Base-by-base conservation (phyloP, 92 coral and sea anemone species). In the Zoanthus sociatus region DNA sequence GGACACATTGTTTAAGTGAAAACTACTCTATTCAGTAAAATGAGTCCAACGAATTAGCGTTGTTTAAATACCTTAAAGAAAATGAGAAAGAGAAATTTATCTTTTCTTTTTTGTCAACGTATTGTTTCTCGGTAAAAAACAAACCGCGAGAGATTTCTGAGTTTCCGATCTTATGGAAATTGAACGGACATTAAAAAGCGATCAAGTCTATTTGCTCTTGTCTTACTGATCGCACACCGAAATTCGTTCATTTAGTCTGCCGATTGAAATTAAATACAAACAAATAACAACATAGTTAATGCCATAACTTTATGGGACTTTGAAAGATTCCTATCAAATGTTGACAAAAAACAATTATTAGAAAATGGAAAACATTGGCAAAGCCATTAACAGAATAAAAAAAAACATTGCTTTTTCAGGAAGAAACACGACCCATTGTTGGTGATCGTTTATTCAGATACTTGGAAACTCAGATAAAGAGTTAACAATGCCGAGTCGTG, bases 201-300 rank as follows among this genome's bases (percentile, higher is more conserved):
- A 90, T 90, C 88, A 90, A 33, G 70, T 76, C 60, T 90, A 83
- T 87, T 87, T 90, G 84, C 67, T 86, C 79, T 87, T 82, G 79
- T 67, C 30, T 66, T 78, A 78, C 67, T 83, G 84, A 87, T 86
- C 78, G 63, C 91, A 69, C 82, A 47, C 26, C 67, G 82, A 55
- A 33, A 63, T 79, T 67, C 56, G 82, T 87, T 79, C 75, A 60
- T 79, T 81, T 90, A 73, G 90, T 76, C 76, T 79, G 76, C 45
- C 78, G 54, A 90, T 69, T 75, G 84, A 82, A 79, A 66, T 86
- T 70, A 73, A 90, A 76, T 54, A 77, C 91, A 90, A 87, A 70
- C 70, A 87, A 76, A 87, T 53, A 89, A 81, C 84, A 83, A 76
- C 73, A 61, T 6, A 7, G 69, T n/a, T 71, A 90, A 90, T 90